Conservation (phyloP, 2,888 invertebrate species). For the Heliconius ismenius region DNA sequence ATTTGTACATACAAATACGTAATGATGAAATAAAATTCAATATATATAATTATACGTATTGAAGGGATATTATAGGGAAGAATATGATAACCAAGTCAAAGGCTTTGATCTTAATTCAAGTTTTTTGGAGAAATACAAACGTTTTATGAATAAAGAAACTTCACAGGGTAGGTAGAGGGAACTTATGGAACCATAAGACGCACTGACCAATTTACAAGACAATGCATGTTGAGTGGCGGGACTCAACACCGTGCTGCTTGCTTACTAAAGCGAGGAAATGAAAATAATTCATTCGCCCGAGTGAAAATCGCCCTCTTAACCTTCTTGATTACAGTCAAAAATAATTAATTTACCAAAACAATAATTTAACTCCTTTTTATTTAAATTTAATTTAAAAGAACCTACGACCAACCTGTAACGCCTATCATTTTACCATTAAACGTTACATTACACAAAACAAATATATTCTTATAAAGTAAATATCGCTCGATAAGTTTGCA, state of each 20-base stretch:
- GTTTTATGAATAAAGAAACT: not conserved
- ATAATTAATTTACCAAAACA: not conserved
- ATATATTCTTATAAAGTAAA: constrained; percentile 10
- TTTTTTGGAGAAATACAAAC: not conserved
- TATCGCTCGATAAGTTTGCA: not conserved
- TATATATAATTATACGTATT: constrained; percentile 5
- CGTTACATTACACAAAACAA: not conserved
- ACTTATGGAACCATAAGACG: not conserved
- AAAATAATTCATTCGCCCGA: no score
- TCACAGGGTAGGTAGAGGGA: no score
- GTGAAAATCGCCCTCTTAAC: no score
- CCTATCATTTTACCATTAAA: not conserved
- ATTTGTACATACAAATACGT: constrained; percentile 5
- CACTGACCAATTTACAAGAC: not conserved
- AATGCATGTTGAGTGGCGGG: no score
- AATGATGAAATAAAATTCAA: constrained; percentile 8
- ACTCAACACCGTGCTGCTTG: no score
- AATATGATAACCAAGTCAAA: not conserved
- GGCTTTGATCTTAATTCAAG: constrained; percentile 1
- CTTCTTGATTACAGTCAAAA: no score
- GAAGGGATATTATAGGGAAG: not conserved
- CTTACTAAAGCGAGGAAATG: no score
- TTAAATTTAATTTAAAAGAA: not conserved
- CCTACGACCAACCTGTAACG: not conserved
- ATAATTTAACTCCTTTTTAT: not conserved